Base-by-base conservation (phyloP, 2,797 vertebrate species). In the Spinus pinus region DNA sequence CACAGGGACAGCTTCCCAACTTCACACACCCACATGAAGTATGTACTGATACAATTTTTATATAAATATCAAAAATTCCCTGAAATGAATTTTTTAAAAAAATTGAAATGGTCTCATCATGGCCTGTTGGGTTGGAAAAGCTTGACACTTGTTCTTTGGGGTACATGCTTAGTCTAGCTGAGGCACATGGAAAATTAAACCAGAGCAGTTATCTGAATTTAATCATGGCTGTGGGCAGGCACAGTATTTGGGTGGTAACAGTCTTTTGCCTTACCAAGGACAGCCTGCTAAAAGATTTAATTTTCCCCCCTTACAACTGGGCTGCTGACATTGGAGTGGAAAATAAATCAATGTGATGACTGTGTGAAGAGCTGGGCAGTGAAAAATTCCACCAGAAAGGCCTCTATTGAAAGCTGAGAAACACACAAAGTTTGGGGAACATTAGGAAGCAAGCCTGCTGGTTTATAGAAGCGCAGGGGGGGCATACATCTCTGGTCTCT, bases 261-360 rank as follows among this genome's bases (percentile, higher is more conserved):
- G 39, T 46, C 67, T 74, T 87, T 51, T 0, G 3, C 74, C 67
- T 90, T 58, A 89, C 78, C 81, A 93, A 86, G 72, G 66, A 86
- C 57, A 81, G 60, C 41, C 75, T 90, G 86, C 72, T 94, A 82
- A 88, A 95, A 88, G 86, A 89, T 92, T 88, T 94, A 65, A 89
- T 89, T 94, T 91, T 65, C 72, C 51, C 79, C 51, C 72, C 61
- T 89, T 16, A 20, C 79, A 80, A 86, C 51, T 67, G 39, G 80
- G 46, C 64, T 94, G 70, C 75, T 2, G 14, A 94, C 72, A 92
- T 62, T 75, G 73, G 82, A 89, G 67, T n/a, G 85, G 81, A 90
- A 95, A 93, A 94, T 86, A 94, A 94, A 96, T 91, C 89, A 71
- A 85, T 16, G 6, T 61, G 86, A 92, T 0, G 20, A 80, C 71